A percentile compares a stretch with the other conserved stretches of the same genome.
Evolutionary conservation across 1,140 invertebrate genomes (phyloP).

Genomic region (Teleopsis dalmanni): DNA sequence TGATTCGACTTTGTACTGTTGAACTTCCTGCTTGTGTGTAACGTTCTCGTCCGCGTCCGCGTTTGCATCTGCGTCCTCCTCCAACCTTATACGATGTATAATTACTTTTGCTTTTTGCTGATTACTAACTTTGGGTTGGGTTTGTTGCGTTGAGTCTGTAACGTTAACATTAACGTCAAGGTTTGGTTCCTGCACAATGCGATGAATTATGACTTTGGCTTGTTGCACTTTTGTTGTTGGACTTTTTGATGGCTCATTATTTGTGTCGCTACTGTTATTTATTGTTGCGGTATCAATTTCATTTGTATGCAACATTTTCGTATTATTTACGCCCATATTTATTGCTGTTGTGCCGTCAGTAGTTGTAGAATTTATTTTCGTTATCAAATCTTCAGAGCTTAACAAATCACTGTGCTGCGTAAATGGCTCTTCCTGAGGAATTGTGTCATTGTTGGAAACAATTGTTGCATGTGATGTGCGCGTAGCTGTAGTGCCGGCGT

Average conservation of each 20-base stretch:
- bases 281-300: neutral
- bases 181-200: neutral
- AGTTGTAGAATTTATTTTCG: too few relatives aligned
- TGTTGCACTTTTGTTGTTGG: neutral
- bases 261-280: neutral
- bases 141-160: neutral
- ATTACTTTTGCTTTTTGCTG: constrained; percentile 24
- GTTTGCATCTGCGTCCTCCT: too few relatives aligned
- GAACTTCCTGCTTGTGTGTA: neutral
- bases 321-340: neutral
- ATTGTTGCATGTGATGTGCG: neutral
- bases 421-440: neutral
- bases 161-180: neutral
- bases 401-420: too few relatives aligned
- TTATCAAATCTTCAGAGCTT: too few relatives aligned
- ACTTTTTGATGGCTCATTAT: neutral
- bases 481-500: neutral
- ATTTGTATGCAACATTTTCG: neutral
- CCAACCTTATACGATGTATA: constrained; percentile 32
- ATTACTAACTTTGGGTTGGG: neutral
- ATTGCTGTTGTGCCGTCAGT: neutral
- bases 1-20: constrained; percentile 27
- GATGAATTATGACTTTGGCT: constrained; percentile 3
- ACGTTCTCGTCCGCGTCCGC: constrained; percentile 18
- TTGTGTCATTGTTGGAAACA: neutral